These are phyloP conservation scores for Hipparchia sbordonii DNA, from an alignment of 2,888 invertebrate species.

Conservation along the genomic window DNA sequence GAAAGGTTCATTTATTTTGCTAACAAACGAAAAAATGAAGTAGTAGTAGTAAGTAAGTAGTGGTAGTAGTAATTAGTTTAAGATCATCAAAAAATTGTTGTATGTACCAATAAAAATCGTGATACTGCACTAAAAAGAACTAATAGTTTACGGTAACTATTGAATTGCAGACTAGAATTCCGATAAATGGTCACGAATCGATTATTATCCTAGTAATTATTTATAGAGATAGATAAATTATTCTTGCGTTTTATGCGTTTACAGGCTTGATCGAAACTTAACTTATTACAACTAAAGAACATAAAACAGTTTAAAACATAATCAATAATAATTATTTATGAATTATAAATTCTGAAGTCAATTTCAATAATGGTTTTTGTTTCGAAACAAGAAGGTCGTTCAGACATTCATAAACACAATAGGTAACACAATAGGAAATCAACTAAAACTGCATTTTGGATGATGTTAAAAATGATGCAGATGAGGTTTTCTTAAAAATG, in stretches of 20 bases:
- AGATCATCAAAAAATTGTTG: background rate
- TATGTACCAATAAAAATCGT: conserved; percentile 1
- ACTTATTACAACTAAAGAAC: background rate
- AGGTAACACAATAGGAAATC: background rate
- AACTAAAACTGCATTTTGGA: background rate
- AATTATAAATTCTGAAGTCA: conserved; percentile 4
- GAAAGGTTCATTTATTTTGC: background rate
- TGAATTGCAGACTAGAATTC: conserved; percentile 4
- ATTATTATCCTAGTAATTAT: background rate
- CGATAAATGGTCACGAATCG: background rate
- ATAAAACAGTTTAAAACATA: background rate
- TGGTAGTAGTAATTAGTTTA: background rate
- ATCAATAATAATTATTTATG: background rate
- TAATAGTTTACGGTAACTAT: conserved; percentile 6
- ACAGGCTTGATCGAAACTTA: background rate
- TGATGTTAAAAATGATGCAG: background rate
- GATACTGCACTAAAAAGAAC: background rate
- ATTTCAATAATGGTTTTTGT: background rate
- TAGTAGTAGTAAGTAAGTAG: too few relatives aligned
- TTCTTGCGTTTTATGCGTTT: conserved; percentile 9
- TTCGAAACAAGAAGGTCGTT: conserved; percentile 2
- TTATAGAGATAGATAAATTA: background rate
- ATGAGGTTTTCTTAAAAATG: too few relatives aligned
- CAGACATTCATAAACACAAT: background rate
- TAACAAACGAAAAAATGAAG: background rate